Evolutionary conservation across 2,797 vertebrate species (phyloP), one percentile per base, ranked within the genome.

Genomic region (Clarias platycephalus): DNA sequence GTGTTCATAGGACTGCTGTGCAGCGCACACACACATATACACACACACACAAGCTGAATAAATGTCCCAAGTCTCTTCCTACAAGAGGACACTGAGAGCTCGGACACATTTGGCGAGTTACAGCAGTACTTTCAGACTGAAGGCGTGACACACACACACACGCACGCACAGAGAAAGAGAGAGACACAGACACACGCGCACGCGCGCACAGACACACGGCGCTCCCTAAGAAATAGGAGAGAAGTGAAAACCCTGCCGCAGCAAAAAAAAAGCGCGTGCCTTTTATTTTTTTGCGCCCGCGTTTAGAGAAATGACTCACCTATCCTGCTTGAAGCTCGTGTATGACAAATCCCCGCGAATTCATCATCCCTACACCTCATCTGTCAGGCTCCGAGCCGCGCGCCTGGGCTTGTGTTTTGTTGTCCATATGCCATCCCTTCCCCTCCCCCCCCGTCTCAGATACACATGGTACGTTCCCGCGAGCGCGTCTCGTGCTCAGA

Each of bases 381-480:
- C 84, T 78, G 40, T 79, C 86, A 86, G 74, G 85, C 86, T 86
- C 83, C 86, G 62, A 85, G 74, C 86, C 76, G 71, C 8, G 83
- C 81, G 31, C 63, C 84, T 62, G 58, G 67, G 80, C 55, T 86
- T 86, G 87, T 84, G 86, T 88, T 84, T 87, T 84, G 64, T 74
- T 85, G 64, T 76, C 58, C 71, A 75, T 78, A 64, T 37, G 68
- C 76, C 68, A 34, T 26, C 62, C 82, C 76, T 82, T 78, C 24
- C 31, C 1, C 10, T 9, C 10, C 83, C 84, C 34, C 74, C 84
- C 76, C 44, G 81, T 82, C 86, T 66, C 40, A 34, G 28, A 70
- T n/a, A 87, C 82, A 91, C 82, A 84, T 91, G 90, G 90, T 91
- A 91, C 82, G 80, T 62, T 91, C 90, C 89, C 63, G 40, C 40